Evolutionary conservation across 2,797 vertebrate genomes (phyloP), one percentile per base, ranked within the genome.

Genomic region (Gallinago stenura): DNA sequence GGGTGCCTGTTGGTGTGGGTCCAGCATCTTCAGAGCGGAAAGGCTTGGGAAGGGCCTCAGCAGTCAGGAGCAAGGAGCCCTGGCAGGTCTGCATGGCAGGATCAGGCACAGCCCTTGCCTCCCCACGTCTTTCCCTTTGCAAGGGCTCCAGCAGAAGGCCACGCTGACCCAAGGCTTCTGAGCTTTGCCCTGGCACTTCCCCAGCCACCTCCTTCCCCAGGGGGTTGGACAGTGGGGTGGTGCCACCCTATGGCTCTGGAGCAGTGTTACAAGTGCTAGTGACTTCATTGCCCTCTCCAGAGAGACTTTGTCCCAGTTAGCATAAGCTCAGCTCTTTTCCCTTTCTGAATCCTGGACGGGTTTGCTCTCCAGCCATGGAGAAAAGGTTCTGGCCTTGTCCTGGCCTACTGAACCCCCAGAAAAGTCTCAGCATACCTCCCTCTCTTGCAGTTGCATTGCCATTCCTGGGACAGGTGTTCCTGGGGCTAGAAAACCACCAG

Each of bases 161-260:
- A 46, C 0, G 1, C 6, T 1, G 21, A 84, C 37, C 46, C 70
- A 37, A 50, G 83, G 14, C 20, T 37, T 50, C 60, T 26, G 57
- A 71, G 26, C 43, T 90, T 82, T 66, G 35, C 51, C 11, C 43
- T 66, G 53, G 61, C 31, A 24, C 71, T 43, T 50, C 37, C 71
- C 39, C 58, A 57, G 12, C 19, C 43, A 45, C 35, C 15, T 15
- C 39, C 15, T 51, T 62, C 30, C 17, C 43, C 17, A 26, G 9
- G 30, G 15, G 22, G 7, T 53, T 88, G 65, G 33, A n/a, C 5
- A 26, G 84, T 73, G 41, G n/a, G 4, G 21, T 95, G 65, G 87
- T 96, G 97, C 95, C 95, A 95, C 88, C 96, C 72, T 50, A 93
- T 97, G 97, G 96, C 61, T 81, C 43, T 58, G 62, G 28, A 61